Conservation (phyloP, 2,888 invertebrate genomes). For the Liopterus haemorrhoidalis region DNA sequence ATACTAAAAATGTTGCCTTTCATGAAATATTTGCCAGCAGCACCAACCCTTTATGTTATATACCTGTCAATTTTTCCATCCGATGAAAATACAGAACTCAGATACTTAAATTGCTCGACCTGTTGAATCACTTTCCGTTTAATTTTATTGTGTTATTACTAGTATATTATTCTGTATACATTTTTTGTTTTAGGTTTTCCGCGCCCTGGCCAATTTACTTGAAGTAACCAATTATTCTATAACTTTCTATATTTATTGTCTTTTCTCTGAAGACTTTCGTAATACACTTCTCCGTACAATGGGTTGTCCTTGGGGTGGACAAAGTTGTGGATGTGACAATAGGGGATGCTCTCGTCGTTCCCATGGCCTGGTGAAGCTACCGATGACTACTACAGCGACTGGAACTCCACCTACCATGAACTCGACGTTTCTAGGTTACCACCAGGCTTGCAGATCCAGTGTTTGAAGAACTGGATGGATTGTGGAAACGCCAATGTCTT, state of each 20-base stretch:
- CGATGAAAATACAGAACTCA: too few relatives aligned
- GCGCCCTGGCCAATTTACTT: constrained; percentile 65
- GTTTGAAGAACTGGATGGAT: constrained; percentile 15
- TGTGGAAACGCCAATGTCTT: too few relatives aligned
- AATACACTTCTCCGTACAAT: constrained; percentile 62
- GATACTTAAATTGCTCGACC: too few relatives aligned
- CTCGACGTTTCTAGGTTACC: constrained; percentile 5
- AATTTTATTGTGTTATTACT: too few relatives aligned
- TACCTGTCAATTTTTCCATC: too few relatives aligned
- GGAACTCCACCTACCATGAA: constrained; percentile 17
- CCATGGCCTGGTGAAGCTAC: constrained; percentile 12
- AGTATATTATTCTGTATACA: too few relatives aligned
- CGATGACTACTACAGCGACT: constrained; percentile 13
- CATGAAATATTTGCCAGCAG: too few relatives aligned
- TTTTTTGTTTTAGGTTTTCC: constrained; percentile 52
- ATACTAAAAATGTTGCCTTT: too few relatives aligned
- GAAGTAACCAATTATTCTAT: constrained; percentile 72
- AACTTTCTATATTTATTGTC: constrained; percentile 73
- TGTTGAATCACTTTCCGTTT: too few relatives aligned
- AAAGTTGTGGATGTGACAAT: constrained; percentile 38
- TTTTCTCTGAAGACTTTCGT: constrained; percentile 71
- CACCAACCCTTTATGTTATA: too few relatives aligned
- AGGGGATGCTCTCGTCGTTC: constrained; percentile 27
- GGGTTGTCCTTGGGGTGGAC: constrained; percentile 50
- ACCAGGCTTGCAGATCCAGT: constrained; percentile 5